Conservation (phyloP, 37 sponge, comb jelly and placozoan genomes). For the Spongia lamella region DNA sequence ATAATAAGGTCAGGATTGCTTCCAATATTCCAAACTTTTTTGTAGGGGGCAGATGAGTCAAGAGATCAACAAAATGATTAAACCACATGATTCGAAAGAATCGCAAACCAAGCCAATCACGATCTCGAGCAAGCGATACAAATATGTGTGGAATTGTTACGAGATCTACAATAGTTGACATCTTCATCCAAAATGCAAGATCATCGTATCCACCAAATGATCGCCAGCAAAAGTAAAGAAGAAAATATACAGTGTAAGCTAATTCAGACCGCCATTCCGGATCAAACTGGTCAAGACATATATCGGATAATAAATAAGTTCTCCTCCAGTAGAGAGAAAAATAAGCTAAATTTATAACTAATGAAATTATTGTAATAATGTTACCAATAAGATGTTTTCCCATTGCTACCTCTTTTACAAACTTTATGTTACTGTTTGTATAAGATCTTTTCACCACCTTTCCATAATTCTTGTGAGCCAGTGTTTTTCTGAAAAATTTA, state of each 20-base stretch:
- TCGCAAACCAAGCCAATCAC: conserved; percentile 74
- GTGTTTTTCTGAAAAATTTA: no score
- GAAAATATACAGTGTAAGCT: neutral
- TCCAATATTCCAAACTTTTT: neutral
- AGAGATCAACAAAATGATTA: conserved; percentile 24
- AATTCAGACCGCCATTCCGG: no score
- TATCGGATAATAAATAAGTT: no score
- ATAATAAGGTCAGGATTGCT: conserved; percentile 19
- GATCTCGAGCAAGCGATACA: conserved; percentile 39
- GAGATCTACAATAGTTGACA: conserved; percentile 60
- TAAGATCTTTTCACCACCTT: no score
- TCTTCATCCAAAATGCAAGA: conserved; percentile 49
- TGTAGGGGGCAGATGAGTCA: neutral
- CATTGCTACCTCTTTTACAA: no score
- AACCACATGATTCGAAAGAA: conserved; percentile 59
- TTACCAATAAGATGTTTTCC: no score
- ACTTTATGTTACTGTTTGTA: no score
- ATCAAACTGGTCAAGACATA: no score
- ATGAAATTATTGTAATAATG: no score
- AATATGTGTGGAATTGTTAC: conserved; percentile 67
- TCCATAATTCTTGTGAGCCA: no score
- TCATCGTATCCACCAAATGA: conserved; percentile 29
- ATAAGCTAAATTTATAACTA: no score
- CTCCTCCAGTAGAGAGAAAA: no score
- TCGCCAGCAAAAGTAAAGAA: conserved; percentile 27